A percentile compares a stretch with the other conserved stretches of the same genome.
These are phyloP conservation scores for Sorex maritimensis DNA, from an alignment of 2,797 vertebrate species.

Conservation along the genomic window DNA sequence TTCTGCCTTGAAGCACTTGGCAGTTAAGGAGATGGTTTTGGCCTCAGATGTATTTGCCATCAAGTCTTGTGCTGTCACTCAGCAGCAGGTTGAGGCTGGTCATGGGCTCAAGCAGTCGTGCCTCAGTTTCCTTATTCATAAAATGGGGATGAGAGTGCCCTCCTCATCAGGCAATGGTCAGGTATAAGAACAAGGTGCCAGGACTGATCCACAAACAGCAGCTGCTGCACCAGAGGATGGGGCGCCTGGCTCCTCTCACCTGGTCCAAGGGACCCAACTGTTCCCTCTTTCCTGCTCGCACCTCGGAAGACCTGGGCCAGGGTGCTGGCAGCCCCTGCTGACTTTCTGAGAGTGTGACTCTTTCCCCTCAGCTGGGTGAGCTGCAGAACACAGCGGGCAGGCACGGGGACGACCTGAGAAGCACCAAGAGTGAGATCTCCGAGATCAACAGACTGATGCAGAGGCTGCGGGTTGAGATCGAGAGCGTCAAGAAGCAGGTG, in stretches of 20 bases:
- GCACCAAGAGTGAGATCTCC: constrained; percentile 92
- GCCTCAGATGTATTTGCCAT: neutral
- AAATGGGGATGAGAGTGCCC: neutral
- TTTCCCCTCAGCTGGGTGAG: constrained; percentile 64
- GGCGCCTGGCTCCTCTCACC: neutral
- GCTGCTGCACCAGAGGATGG: accelerated
- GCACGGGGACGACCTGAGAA: constrained; percentile 69
- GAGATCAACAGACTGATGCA: constrained; percentile 94
- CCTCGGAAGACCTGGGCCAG: neutral
- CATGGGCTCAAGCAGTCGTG: neutral
- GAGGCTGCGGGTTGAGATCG: constrained; percentile 93
- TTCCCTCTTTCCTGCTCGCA: neutral
- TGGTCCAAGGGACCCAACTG: neutral
- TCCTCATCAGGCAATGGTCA: neutral
- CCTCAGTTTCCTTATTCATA: neutral
- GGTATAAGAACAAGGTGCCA: neutral
- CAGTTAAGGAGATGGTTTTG: neutral
- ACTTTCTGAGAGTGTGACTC: constrained; percentile 4
- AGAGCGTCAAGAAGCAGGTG: constrained; percentile 93
- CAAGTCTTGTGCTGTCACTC: no score
- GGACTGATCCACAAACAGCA: neutral
- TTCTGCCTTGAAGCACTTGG: neutral
- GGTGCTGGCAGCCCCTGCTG: neutral
- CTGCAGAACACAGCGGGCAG: constrained; percentile 67
- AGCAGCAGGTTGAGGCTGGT: neutral